Evolutionary conservation across 2,113 vertebrate genomes (phyloP).

Genomic region (Aptenodytes forsteri): DNA sequence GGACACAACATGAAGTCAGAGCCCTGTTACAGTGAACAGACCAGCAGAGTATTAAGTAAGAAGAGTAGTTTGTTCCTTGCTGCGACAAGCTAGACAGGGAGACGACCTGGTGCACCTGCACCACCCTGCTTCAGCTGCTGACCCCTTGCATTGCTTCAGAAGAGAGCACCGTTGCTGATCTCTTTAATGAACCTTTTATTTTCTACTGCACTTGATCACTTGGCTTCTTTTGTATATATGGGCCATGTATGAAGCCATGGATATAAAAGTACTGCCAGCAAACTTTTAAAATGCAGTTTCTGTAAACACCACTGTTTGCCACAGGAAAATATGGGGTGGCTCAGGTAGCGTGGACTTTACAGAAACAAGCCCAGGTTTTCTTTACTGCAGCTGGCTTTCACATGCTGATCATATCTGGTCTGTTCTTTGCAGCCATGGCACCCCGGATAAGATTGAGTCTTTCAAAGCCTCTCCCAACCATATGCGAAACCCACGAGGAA

Average conservation of each 20-base stretch:
- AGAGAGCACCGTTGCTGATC: neutral
- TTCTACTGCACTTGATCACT: neutral
- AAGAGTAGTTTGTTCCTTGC: neutral
- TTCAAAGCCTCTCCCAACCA: conserved; percentile 82
- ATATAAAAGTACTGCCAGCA: neutral
- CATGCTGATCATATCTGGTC: neutral
- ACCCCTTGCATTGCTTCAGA: neutral
- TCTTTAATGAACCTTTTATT: neutral
- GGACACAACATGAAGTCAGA: neutral
- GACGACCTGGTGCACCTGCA: rapidly evolving
- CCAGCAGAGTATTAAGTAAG: rapidly evolving
- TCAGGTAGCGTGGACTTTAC: neutral
- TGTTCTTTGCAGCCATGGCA: conserved; percentile 77
- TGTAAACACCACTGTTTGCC: neutral
- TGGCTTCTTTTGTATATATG: neutral
- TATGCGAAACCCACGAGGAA: conserved; percentile 79
- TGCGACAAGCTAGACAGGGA: neutral
- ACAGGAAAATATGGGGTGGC: neutral
- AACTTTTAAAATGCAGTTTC: neutral
- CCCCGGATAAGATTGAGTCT: conserved; percentile 74
- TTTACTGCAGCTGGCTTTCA: neutral
- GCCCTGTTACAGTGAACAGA: neutral
- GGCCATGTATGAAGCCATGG: neutral
- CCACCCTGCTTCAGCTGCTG: neutral
- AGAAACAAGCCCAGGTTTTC: neutral